These are phyloP conservation scores for Triplophysa rosa DNA, from an alignment of 2,113 vertebrate species.

Conservation along the genomic window DNA sequence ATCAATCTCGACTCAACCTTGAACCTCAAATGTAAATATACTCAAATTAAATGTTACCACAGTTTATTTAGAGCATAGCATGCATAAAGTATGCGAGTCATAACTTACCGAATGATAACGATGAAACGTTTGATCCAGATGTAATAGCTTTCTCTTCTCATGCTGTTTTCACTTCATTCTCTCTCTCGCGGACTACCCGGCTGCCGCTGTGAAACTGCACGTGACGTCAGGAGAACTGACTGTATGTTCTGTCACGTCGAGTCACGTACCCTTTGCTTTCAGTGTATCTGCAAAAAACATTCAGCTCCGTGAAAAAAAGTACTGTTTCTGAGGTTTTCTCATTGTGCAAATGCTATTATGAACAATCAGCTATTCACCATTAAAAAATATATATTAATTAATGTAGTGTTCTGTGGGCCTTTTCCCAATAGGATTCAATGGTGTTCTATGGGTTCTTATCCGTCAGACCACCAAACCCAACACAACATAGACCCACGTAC, in stretches of 20 bases:
- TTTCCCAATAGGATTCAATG: too few species aligned
- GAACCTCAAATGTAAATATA: neutral
- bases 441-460: too few species aligned
- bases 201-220: neutral
- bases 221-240: slow-evolving; percentile 7
- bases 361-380: too few species aligned
- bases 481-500: too few species aligned
- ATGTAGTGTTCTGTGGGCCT: too few species aligned
- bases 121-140: neutral
- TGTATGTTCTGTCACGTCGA: slow-evolving; percentile 31
- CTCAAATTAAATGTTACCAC: neutral
- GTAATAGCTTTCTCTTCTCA: neutral
- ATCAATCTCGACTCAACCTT: slow-evolving; percentile 1
- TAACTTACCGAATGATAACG: slow-evolving; percentile 15
- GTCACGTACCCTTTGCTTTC: slow-evolving; percentile 9
- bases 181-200: neutral
- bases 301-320: neutral
- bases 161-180: neutral
- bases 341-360: too few species aligned
- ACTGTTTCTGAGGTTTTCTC: neutral
- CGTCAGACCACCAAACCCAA: too few species aligned
- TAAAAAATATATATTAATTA: too few species aligned
- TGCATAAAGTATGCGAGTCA: too few species aligned
- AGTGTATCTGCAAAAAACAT: slow-evolving; percentile 5
- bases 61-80: neutral